These are phyloP conservation scores for Erethizon dorsatum DNA, from an alignment of 2,797 vertebrate species.

Conservation along the genomic window DNA sequence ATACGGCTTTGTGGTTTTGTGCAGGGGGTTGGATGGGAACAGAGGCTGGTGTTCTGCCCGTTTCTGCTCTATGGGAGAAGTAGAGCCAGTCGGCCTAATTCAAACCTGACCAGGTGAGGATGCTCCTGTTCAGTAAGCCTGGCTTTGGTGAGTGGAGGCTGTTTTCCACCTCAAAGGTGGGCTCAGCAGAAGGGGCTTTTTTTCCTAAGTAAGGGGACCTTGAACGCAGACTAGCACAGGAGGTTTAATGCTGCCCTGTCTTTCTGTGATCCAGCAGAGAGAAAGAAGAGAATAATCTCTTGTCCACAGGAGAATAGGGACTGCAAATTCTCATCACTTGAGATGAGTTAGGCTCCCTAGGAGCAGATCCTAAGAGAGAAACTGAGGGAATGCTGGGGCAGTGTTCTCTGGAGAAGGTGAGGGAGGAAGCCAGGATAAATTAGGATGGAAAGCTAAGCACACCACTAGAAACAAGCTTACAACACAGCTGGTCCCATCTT, in stretches of 20 bases:
- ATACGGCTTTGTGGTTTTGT: background rate
- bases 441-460: background rate
- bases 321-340: background rate
- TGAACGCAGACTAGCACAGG: background rate
- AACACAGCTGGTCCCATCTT: background rate
- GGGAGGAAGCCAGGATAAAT: background rate
- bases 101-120: constrained; percentile 42
- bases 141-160: background rate
- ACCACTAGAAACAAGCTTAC: too few relatives aligned
- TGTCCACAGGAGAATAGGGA: background rate
- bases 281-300: background rate
- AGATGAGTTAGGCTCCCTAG: background rate
- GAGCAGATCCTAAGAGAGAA: background rate
- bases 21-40: background rate
- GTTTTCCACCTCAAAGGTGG: background rate
- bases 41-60: too few relatives aligned
- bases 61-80: background rate
- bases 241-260: too few relatives aligned
- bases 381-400: too few relatives aligned
- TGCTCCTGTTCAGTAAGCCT: background rate
- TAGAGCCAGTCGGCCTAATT: background rate
- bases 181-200: background rate
- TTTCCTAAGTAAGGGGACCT: background rate
- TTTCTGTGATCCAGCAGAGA: background rate
- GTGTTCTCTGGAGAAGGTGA: background rate